Conservation (phyloP, 2,888 invertebrate genomes). For the Phortica okadai region DNA sequence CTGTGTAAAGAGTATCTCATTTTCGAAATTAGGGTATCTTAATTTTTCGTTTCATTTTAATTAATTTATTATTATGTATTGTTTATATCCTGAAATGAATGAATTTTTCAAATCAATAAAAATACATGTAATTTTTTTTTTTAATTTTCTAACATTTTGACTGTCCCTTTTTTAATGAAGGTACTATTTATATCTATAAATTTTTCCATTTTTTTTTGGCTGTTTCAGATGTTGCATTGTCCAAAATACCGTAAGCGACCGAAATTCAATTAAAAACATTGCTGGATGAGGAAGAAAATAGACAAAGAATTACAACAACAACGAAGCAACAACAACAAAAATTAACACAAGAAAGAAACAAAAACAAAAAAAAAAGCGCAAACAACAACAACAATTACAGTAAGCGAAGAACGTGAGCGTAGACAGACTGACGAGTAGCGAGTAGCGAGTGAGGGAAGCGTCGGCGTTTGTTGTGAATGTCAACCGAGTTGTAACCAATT, state of each 20-base stretch:
- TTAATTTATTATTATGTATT: too few species aligned
- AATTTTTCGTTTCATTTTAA: too few species aligned
- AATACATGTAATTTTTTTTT: too few species aligned
- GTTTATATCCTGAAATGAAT: too few species aligned
- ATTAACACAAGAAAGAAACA: neutral
- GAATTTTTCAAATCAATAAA: too few species aligned
- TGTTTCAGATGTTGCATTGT: neutral
- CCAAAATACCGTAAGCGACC: neutral
- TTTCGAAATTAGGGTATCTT: too few species aligned
- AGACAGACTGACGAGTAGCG: too few species aligned
- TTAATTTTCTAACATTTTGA: too few species aligned
- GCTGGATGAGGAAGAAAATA: neutral
- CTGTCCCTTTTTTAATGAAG: too few species aligned
- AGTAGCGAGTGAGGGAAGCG: neutral
- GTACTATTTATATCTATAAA: neutral
- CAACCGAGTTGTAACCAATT: constrained; percentile 49
- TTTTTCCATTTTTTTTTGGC: neutral
- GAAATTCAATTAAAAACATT: constrained; percentile 29
- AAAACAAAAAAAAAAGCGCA: neutral
- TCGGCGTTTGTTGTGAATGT: neutral
- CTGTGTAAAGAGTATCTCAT: too few species aligned
- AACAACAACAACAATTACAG: neutral
- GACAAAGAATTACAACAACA: neutral
- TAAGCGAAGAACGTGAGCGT: too few species aligned
- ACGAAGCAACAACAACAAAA: neutral